Base-by-base conservation (phyloP, 2,888 invertebrate species). In the Drosophila maculinotata region DNA sequence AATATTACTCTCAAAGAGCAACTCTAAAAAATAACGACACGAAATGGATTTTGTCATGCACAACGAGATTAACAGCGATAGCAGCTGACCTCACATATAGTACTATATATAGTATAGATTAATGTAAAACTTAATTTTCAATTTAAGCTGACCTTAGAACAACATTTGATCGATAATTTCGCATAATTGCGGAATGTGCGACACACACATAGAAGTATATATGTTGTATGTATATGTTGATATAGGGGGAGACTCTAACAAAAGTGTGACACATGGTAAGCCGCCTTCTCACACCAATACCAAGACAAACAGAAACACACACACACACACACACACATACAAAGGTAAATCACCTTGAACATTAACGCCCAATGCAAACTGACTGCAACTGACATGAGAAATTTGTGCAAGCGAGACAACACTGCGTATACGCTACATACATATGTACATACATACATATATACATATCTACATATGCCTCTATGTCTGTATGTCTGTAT, bases 111-210 rank as follows among this genome's bases (percentile, higher is more conserved):
- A 45, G 12, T 12, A 25, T 2, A 35, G 17, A 23, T 23, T n/a
- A n/a, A 42, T 47, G 45, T 30, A 39, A 10, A 56, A 56, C 53
- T 65, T 57, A 72, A 83, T 70, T 83, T 77, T 71, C 75, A 86
- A 80, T 84, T 83, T 71, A 86, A 86, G 66, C 71, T 88, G 87
- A 88, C 87, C 88, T 88, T 88, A 88, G 63, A 76, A 62, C 48
- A 71, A 72, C 73, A 88, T 87, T 79, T 87, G 84, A 89, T 89
- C 89, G 80, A 89, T 89, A 89, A 85, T 89, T 89, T 89, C 90
- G 82, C 89, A 89, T 89, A 89, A 89, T 83, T 89, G 78, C 68
- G 68, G 53, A 70, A 69, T 58, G 66, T 60, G 65, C 54, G 20
- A 60, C 53, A 66, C 54, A 26, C 25, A 57, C 3, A 47, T 14